phyloP scores from a whole-genome alignment of 2,888 invertebrate genomes.

The Heliconius sara region DNA sequence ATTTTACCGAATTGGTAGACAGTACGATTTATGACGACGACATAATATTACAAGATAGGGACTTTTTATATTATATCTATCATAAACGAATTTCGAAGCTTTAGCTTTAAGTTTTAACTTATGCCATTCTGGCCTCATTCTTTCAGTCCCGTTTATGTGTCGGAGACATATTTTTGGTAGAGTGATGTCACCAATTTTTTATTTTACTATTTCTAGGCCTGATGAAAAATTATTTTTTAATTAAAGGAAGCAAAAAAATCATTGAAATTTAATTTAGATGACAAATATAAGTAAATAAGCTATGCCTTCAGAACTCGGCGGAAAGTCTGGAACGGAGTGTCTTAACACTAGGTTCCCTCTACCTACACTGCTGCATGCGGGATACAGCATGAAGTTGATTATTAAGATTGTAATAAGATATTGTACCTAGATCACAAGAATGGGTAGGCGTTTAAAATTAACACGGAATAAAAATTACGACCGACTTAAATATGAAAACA shows the following conservation, averaged over 20 bases:
- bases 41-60: not conserved
- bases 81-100: not conserved
- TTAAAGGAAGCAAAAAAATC: too few species aligned
- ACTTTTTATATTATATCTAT: not conserved
- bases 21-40: too few species aligned
- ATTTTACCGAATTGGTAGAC: too few species aligned
- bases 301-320: too few species aligned
- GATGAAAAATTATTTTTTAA: not conserved
- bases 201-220: not conserved
- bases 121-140: not conserved
- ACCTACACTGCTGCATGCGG: not conserved
- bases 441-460: not conserved
- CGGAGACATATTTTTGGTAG: not conserved
- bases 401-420: not conserved
- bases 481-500: slow-evolving; percentile 10
- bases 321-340: too few species aligned
- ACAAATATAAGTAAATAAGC: too few species aligned
- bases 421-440: not conserved
- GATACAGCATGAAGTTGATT: too few species aligned
- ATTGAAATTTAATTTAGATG: too few species aligned
- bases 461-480: not conserved
- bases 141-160: not conserved
- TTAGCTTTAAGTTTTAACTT: not conserved
- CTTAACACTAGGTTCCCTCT: not conserved
- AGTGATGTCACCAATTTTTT: not conserved